phyloP scores from a whole-genome alignment of 1,140 invertebrate genomes.

The Cotesia chilonis region DNA sequence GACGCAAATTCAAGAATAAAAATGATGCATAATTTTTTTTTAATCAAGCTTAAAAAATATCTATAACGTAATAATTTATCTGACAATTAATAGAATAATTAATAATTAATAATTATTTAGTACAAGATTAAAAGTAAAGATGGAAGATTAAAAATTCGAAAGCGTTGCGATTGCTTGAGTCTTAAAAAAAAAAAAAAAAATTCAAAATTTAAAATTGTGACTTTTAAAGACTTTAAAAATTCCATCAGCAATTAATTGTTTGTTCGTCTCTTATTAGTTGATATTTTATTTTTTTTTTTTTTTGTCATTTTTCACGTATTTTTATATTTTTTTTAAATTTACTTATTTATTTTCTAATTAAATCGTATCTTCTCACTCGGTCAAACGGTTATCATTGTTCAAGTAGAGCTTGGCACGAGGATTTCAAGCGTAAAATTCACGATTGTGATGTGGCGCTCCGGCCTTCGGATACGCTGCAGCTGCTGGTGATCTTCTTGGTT shows the following conservation, averaged over 20 bases:
- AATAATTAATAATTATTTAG: no score
- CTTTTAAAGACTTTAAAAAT: neutral
- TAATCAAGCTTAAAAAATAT: no score
- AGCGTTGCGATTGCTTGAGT: no score
- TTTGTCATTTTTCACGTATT: slow-evolving; percentile 24
- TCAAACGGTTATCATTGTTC: slow-evolving; percentile 28
- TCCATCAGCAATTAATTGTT: no score
- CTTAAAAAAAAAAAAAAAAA: neutral
- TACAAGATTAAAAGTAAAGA: no score
- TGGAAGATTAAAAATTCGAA: no score
- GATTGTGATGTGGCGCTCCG: slow-evolving; percentile 79
- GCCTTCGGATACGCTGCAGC: slow-evolving; percentile 87
- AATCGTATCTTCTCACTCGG: slow-evolving; percentile 34
- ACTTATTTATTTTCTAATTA: slow-evolving; percentile 17
- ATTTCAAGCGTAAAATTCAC: slow-evolving; percentile 94
- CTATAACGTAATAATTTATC: no score
- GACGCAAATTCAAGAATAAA: slow-evolving; percentile 22
- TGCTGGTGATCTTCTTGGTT: slow-evolving; percentile 92
- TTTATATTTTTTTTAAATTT: slow-evolving; percentile 5
- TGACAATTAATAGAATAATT: no score
- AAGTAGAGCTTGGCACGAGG: slow-evolving; percentile 32
- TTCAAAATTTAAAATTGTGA: neutral
- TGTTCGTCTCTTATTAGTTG: neutral
- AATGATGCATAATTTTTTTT: neutral
- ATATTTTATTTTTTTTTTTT: slow-evolving; percentile 31